Evolutionary conservation across 2,113 vertebrate species (phyloP), one percentile per base, ranked within the genome.

Genomic region (Cynoglossus semilaevis): DNA sequence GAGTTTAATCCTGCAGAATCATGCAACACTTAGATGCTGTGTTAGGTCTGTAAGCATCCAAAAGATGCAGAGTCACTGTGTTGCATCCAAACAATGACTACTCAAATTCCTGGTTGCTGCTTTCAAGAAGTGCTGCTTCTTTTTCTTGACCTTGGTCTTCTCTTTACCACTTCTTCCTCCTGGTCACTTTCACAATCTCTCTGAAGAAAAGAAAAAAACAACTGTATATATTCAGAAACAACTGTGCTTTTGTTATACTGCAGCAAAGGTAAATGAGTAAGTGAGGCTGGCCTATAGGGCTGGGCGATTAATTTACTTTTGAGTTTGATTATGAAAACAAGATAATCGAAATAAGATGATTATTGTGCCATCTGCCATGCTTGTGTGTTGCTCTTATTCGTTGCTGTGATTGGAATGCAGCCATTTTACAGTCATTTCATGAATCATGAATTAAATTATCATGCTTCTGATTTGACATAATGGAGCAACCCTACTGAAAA

Each of bases 131-230:
- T 89, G 72, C 92, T 96, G 86, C 94, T 96, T 80, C 93, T 93
- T 79, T 94, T 93, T 72, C 94, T 91, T 48, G 85, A 83, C 56
- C 66, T 89, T 14, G 85, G 82, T 63, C 82, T 91, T 63, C 79
- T 93, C 69, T 71, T 88, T 9, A 90, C 12, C 1, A 86, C 73
- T 16, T 94, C 92, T 56, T 94, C 94, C 43, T 98, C 95, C 7
- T 88, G 82, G 84, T 99, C 95, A 37, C 96, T 98, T 82, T 95
- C 94, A 72, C 93, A 95, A n/a, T 90, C 91, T 62, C 92, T 92
- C 93, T 97, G 75, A 88, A 57, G 67, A 57, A 36, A 52, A 45
- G 16, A 36, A n/a, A 1, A 47, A 37, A 29, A 34, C 12, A 7
- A 15, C n/a, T 8, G 34, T 41, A 12, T 14, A 13, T 41, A 41